A percentile compares a stretch with the other conserved stretches of the same genome.
Conservation (phyloP, 2,888 invertebrate species). For the Proisotoma minuta region DNA sequence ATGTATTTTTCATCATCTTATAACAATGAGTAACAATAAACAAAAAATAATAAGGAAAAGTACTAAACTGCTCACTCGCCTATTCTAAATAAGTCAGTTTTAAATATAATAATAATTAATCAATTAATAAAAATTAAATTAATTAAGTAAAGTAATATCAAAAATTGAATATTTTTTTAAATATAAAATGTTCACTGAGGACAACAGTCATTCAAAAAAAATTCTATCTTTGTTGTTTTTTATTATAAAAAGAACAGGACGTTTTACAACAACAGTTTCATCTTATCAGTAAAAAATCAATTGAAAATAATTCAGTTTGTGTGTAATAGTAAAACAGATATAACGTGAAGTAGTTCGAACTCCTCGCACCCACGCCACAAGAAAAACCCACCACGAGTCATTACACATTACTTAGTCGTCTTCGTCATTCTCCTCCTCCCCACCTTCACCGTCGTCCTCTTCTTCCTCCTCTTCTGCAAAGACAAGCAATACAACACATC, state of each 20-base stretch:
- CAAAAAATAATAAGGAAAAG: too few species aligned
- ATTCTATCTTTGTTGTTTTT: constrained; percentile 10
- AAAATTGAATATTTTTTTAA: neutral
- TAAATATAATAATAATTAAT: too few species aligned
- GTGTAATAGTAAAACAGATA: constrained; percentile 14
- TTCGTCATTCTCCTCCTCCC: constrained; percentile 63
- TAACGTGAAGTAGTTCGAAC: constrained; percentile 3
- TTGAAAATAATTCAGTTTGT: constrained; percentile 16
- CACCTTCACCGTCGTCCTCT: constrained; percentile 62
- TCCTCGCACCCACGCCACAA: neutral
- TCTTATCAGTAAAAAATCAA: constrained; percentile 17
- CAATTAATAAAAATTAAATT: too few species aligned
- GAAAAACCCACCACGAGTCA: too few species aligned
- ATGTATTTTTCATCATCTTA: too few species aligned
- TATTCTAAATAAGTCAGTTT: too few species aligned
- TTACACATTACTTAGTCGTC: constrained; percentile 50
- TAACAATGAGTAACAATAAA: too few species aligned
- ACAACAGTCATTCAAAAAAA: constrained; percentile 17
- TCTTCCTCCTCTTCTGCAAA: constrained; percentile 59
- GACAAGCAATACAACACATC: neutral
- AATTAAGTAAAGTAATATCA: neutral
- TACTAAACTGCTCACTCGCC: too few species aligned
- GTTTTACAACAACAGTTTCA: constrained; percentile 12
- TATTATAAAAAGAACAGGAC: constrained; percentile 17
- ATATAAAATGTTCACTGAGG: constrained; percentile 14